A percentile compares a stretch with the other conserved stretches of the same genome.
phyloP scores from a whole-genome alignment of 1,140 invertebrate genomes.

The Sitodiplosis mosellana region DNA sequence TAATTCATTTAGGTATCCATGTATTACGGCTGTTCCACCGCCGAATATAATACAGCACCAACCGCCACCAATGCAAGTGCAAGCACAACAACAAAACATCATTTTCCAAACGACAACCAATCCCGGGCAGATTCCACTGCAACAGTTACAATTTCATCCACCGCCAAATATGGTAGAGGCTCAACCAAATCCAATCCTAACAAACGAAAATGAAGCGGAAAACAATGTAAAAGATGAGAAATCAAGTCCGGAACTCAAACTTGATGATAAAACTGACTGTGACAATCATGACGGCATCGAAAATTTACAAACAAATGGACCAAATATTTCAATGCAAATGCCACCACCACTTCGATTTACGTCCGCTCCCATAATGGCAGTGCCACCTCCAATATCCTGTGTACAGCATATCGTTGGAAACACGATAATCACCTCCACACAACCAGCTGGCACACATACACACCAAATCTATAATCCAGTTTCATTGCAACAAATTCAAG shows the following conservation, averaged over 20 bases:
- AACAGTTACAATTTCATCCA: background rate
- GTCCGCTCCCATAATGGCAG: slow-evolving; percentile 1
- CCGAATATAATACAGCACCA: slow-evolving; percentile 2
- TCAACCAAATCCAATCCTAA: background rate
- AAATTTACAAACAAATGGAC: background rate
- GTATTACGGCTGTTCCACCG: background rate
- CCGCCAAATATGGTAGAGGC: background rate
- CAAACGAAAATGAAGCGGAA: background rate
- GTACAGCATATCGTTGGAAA: slow-evolving; percentile 5
- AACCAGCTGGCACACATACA: background rate
- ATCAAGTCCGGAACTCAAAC: background rate
- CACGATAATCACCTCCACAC: slow-evolving; percentile 1
- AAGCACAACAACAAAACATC: background rate
- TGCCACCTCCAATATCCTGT: slow-evolving; percentile 3
- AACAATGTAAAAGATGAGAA: background rate
- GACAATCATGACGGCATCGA: background rate
- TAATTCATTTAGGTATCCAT: background rate
- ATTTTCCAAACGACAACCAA: background rate
- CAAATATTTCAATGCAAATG: background rate
- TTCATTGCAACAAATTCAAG: slow-evolving; percentile 1
- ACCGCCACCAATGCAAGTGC: slow-evolving; percentile 1
- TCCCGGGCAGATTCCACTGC: background rate
- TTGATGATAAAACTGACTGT: background rate
- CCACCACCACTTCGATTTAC: background rate
- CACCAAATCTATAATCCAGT: slow-evolving; percentile 2